Percentiles rank a stretch among this genome's conserved stretches.
These are phyloP conservation scores for Agonum fuliginosum DNA, from an alignment of 2,888 invertebrate genomes.

Conservation along the genomic window DNA sequence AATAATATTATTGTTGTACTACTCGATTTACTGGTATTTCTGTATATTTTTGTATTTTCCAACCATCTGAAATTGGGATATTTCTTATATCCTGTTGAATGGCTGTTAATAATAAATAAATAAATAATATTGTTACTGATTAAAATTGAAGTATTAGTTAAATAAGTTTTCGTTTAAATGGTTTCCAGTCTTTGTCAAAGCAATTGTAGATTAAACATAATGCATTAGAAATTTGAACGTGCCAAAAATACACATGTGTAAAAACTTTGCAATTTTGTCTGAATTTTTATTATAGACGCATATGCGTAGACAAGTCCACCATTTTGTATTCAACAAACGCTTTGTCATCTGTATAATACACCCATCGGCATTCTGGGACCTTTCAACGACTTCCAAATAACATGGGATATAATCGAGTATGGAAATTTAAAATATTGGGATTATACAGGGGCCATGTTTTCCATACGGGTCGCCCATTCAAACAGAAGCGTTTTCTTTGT, in stretches of 20 bases:
- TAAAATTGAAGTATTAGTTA: too few relatives aligned
- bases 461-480: too few relatives aligned
- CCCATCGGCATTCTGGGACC: neutral
- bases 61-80: too few relatives aligned
- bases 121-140: too few relatives aligned
- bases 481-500: too few relatives aligned
- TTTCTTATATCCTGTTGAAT: too few relatives aligned
- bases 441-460: slow-evolving; percentile 14
- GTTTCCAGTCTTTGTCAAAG: too few relatives aligned
- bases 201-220: neutral
- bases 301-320: neutral
- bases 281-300: neutral
- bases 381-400: slow-evolving; percentile 9
- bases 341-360: slow-evolving; percentile 16
- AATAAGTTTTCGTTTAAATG: too few relatives aligned
- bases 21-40: too few relatives aligned
- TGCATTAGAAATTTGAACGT: neutral
- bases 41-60: too few relatives aligned
- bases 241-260: neutral
- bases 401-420: neutral
- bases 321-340: neutral
- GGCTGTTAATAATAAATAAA: too few relatives aligned
- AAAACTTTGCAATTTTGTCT: slow-evolving; percentile 9
- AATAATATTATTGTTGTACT: too few relatives aligned
- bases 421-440: slow-evolving; percentile 18